Base-by-base conservation (phyloP, 2,888 invertebrate genomes). In the Bellardia bayeri region DNA sequence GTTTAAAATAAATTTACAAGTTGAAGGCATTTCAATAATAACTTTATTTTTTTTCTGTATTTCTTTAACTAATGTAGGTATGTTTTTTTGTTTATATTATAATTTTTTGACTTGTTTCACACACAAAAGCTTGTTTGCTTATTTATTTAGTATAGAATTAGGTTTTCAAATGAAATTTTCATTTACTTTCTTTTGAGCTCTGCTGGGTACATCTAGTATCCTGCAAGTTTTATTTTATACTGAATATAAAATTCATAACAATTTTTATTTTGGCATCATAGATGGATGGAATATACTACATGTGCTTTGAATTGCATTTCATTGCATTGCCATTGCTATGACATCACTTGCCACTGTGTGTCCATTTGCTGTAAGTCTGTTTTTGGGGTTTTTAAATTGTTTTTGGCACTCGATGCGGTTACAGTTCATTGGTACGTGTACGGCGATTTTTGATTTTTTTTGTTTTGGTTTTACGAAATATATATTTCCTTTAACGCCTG, bases 1-100 rank as follows among this genome's bases (percentile, higher is more conserved):
- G 89, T 92, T 91, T 30, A 92, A 89, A 69, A 90, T 91, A 75
- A 89, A 88, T 49, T 85, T 76, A 49, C 89, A 89, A 9, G 75
- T 66, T 37, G 89, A 87, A 40, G 88, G 87, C 88, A 88, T 89
- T 78, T 63, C 61, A 30, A 13, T 16, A 49, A n/a, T 51, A 75
- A 23, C 45, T 66, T 16, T 37, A n/a, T 61, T 42, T 11, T 51
- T 14, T 54, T 49, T 42, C 16, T 49, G 1, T 72, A 16, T 40
- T 82, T 3, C 8, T 23, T 56, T 6, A 56, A 14, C 16, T 37
- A 30, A 42, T 42, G n/a, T n/a, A n/a, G n/a, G 8, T 30, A 40
- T 51, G 13, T 61, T 49, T 61, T 51, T 54, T 51, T 13, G 6
- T 80, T 79, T 51, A 42, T 7, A 8, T 51, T 16, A 23, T 63